Evolutionary conservation across 2,797 vertebrate species (phyloP).

Genomic region (Bovichtus diacanthus): DNA sequence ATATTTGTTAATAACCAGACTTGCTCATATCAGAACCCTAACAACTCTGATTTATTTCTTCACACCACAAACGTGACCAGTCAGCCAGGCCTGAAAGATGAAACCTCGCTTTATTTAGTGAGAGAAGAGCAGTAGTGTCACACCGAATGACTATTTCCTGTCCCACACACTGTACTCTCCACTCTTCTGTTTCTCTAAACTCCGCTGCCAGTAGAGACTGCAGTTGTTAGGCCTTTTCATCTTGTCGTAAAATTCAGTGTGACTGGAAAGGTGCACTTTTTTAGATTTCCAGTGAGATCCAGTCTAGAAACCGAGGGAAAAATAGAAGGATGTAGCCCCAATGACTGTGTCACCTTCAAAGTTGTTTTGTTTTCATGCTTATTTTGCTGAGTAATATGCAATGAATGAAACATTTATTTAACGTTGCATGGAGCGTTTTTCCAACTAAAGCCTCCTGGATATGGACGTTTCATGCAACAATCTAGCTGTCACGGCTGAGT

Average conservation of each 20-base stretch:
- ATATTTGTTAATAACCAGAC: no score
- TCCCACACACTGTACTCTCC: not conserved
- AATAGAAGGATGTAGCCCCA: not conserved
- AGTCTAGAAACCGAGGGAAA: not conserved
- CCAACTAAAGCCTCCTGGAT: no score
- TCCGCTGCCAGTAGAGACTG: not conserved
- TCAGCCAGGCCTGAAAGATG: not conserved
- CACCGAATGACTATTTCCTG: conserved; percentile 9
- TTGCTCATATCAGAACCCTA: no score
- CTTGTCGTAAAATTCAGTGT: not conserved
- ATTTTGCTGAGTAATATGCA: no score
- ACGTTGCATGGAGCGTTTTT: no score
- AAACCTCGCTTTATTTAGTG: conserved; percentile 29
- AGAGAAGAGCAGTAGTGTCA: not conserved
- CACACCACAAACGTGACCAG: not conserved
- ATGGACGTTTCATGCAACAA: not conserved
- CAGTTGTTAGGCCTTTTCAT: not conserved
- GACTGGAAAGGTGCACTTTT: not conserved
- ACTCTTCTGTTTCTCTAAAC: not conserved
- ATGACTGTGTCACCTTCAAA: not conserved
- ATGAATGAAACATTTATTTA: not conserved
- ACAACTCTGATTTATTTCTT: not conserved
- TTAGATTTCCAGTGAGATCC: not conserved
- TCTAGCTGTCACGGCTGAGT: not conserved
- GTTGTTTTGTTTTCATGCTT: no score